Evolutionary conservation across 2,113 vertebrate genomes (phyloP).

Genomic region (Anguilla japonica): DNA sequence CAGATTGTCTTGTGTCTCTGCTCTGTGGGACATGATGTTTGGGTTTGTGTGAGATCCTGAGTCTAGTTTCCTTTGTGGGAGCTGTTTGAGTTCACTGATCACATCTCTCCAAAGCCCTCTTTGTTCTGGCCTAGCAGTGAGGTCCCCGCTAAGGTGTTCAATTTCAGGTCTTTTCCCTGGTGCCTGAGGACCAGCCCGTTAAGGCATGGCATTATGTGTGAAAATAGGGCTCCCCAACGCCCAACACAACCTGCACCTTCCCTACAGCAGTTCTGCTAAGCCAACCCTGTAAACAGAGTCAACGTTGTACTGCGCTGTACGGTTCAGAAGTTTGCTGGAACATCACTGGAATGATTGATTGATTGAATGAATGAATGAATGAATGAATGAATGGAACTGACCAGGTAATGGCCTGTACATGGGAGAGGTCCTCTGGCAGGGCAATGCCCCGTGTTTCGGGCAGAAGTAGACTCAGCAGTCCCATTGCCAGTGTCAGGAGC

Average conservation of each 20-base stretch:
- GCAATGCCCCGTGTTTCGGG: constrained; percentile 54
- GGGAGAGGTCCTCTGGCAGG: constrained; percentile 50
- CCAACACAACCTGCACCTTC: too few relatives aligned
- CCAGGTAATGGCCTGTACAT: constrained; percentile 49
- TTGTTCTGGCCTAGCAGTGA: background rate
- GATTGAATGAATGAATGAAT: background rate
- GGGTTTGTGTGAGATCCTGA: background rate
- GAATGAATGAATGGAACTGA: constrained; percentile 25
- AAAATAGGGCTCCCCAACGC: background rate
- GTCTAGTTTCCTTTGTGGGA: background rate
- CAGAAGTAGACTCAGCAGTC: constrained; percentile 41
- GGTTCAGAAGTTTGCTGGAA: too few relatives aligned
- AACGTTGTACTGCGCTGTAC: too few relatives aligned
- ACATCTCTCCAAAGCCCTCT: background rate
- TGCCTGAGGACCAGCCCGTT: background rate
- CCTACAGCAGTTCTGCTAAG: background rate
- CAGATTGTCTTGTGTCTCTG: too few relatives aligned
- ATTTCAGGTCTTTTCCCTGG: background rate
- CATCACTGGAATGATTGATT: too few relatives aligned
- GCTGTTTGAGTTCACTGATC: background rate
- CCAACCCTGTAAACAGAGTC: background rate
- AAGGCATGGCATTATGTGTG: background rate
- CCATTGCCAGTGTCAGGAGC: constrained; percentile 37
- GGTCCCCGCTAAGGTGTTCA: background rate
- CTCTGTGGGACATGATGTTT: too few relatives aligned